Conservation (phyloP, 2,888 invertebrate genomes). For the Helleia helle region DNA sequence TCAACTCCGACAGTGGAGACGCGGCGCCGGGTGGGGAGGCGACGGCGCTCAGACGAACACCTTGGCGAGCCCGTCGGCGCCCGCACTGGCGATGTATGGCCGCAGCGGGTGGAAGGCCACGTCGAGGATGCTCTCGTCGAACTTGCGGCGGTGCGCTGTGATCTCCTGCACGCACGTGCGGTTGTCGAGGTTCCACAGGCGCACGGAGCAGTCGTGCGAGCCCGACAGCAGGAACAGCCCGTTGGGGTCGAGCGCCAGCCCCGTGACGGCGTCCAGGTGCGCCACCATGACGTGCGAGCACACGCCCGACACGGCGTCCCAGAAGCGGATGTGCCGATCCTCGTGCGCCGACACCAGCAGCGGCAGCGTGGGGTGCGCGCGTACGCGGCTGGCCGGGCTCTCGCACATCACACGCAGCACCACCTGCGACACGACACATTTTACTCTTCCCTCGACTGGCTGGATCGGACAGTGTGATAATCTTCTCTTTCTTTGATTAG, state of each 20-base stretch:
- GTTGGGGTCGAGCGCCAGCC: constrained; percentile 98
- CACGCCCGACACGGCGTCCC: constrained; percentile 95
- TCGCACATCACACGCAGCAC: constrained; percentile 79
- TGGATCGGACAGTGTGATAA: too few species aligned
- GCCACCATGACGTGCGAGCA: constrained; percentile 99
- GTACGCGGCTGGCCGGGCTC: constrained; percentile 81
- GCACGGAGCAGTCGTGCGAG: constrained; percentile 98
- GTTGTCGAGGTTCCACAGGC: constrained; percentile 99
- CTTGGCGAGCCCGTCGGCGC: constrained; percentile 98
- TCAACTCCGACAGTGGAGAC: too few species aligned
- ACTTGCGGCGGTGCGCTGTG: constrained; percentile 99
- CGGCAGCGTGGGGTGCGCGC: constrained; percentile 97
- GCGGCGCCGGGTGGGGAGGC: neutral
- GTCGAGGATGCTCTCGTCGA: constrained; percentile 98
- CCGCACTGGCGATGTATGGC: constrained; percentile 98
- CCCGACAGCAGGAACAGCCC: constrained; percentile 98
- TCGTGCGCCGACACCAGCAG: constrained; percentile 98
- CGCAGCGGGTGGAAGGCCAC: constrained; percentile 99
- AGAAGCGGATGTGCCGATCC: constrained; percentile 98
- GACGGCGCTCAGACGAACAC: constrained; percentile 86
- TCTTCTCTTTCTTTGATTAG: too few species aligned
- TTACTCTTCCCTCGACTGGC: too few species aligned
- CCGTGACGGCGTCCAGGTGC: constrained; percentile 98
- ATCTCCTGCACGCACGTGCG: constrained; percentile 99
- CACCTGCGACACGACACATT: constrained; percentile 41